A percentile compares a stretch with the other conserved stretches of the same genome.
Evolutionary conservation across 2,113 vertebrate genomes (phyloP).

Genomic region (Trinectes maculatus): DNA sequence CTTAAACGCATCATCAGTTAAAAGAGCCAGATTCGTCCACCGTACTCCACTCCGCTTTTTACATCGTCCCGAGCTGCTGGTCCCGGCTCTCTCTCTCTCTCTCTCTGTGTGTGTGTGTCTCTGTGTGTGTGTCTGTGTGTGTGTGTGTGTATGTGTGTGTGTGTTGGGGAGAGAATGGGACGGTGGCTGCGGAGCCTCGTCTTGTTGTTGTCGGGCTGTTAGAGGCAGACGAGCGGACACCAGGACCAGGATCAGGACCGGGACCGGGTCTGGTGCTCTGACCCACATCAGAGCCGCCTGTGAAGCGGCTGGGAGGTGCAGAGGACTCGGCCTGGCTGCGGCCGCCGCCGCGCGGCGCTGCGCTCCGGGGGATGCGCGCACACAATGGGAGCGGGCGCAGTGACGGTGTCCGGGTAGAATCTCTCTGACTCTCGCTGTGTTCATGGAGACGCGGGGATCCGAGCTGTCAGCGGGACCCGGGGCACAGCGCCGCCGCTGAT

Average conservation of each 20-base stretch:
- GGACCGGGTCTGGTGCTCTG: background rate
- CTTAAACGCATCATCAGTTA: too few species aligned
- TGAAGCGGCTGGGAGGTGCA: conserved; percentile 2
- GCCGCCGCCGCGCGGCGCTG: conserved; percentile 29
- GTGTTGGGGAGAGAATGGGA: conserved; percentile 25
- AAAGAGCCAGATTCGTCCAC: background rate
- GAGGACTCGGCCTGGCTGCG: conserved; percentile 3
- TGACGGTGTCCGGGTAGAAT: conserved; percentile 41
- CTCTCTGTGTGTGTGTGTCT: conserved; percentile 3
- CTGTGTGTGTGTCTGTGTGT: background rate
- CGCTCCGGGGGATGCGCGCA: conserved; percentile 53
- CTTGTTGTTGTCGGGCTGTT: conserved; percentile 21
- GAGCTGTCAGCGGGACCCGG: background rate
- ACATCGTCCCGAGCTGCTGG: too few species aligned
- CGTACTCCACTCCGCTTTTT: conserved; percentile 62
- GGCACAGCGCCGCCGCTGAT: background rate
- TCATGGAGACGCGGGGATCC: conserved; percentile 20
- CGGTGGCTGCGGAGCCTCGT: conserved; percentile 2
- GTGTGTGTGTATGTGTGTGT: conserved; percentile 1
- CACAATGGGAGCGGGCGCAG: conserved; percentile 68
- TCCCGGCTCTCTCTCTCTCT: too few species aligned
- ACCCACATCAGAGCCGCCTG: conserved; percentile 20
- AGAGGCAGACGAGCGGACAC: background rate
- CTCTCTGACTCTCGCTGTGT: too few species aligned
- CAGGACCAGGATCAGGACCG: background rate